Percentiles rank a stretch among this genome's conserved stretches.
Conservation (phyloP, 2,888 invertebrate genomes). For the Yponomeuta cagnagella region DNA sequence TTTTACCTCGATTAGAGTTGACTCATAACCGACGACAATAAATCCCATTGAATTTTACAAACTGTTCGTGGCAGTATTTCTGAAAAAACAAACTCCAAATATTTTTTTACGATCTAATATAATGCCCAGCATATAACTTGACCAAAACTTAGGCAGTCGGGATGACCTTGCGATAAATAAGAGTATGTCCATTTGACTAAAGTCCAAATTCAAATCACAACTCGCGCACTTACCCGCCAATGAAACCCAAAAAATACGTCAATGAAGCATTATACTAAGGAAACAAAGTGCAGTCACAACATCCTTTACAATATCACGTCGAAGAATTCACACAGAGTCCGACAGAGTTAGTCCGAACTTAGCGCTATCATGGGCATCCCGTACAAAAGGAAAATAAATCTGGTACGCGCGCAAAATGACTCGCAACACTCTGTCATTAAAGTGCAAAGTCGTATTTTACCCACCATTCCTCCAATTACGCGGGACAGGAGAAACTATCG, state of each 20-base stretch:
- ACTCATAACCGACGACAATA: background rate
- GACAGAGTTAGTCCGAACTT: background rate
- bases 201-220: too few relatives aligned
- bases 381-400: background rate
- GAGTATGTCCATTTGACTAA: too few relatives aligned
- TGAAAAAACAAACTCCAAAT: background rate
- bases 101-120: too few relatives aligned
- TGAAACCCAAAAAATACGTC: too few relatives aligned
- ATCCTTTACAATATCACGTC: background rate
- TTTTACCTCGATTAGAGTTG: conserved; percentile 2
- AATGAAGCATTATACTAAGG: background rate
- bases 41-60: background rate
- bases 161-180: too few relatives aligned
- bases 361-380: background rate
- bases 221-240: too few relatives aligned
- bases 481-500: conserved; percentile 37
- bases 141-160: too few relatives aligned
- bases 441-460: conserved; percentile 9
- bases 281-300: background rate
- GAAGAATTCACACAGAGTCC: background rate
- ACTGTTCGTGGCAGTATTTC: background rate
- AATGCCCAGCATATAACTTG: too few relatives aligned
- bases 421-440: conserved; percentile 1
- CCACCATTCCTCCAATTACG: conserved; percentile 45
- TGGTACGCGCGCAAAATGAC: background rate